phyloP scores from a whole-genome alignment of 2,113 vertebrate genomes.

The Eurypyga helias region DNA sequence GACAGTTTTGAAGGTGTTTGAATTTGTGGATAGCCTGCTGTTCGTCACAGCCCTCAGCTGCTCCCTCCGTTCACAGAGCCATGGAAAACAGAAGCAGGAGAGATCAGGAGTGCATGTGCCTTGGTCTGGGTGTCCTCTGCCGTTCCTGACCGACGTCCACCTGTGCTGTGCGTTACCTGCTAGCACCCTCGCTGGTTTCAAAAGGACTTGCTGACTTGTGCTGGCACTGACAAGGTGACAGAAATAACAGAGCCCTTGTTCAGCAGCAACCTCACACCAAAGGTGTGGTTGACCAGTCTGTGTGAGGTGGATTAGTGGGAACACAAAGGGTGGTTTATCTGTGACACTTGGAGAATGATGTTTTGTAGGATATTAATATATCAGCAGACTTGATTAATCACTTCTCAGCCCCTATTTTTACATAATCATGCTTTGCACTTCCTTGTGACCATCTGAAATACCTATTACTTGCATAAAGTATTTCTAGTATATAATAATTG shows the following conservation, averaged over 20 bases:
- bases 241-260: neutral
- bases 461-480: neutral
- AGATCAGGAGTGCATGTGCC: rapidly evolving
- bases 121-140: neutral
- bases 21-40: neutral
- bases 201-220: neutral
- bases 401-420: neutral
- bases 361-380: neutral
- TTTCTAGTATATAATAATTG: neutral
- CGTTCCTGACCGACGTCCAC: rapidly evolving
- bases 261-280: neutral
- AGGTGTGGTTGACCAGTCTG: neutral
- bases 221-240: neutral
- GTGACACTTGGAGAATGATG: neutral
- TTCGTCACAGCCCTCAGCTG: neutral
- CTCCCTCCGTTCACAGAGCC: neutral
- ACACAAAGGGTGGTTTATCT: neutral
- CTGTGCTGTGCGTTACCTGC: neutral
- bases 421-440: neutral
- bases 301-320: rapidly evolving
- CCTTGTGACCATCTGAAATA: neutral
- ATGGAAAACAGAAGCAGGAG: neutral
- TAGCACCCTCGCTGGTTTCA: neutral
- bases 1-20: neutral
- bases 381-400: neutral